Percentiles rank a stretch among this genome's conserved stretches.
These are phyloP conservation scores for Falco cherrug DNA, from an alignment of 2,797 vertebrate genomes.

Conservation along the genomic window DNA sequence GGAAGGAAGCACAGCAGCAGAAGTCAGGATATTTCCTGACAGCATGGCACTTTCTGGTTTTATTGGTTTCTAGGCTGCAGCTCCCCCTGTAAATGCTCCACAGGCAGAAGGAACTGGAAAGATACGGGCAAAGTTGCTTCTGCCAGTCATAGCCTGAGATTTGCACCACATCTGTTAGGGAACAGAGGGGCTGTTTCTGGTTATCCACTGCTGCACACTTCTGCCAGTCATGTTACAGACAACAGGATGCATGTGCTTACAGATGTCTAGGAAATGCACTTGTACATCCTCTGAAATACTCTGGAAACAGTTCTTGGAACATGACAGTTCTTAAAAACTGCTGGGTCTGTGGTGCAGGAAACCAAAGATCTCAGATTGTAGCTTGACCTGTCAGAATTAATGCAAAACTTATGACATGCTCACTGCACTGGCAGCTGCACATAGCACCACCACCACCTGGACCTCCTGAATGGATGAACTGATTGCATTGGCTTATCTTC, in stretches of 20 bases:
- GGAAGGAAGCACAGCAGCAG: not conserved
- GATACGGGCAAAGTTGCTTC: not conserved
- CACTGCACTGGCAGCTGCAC: not conserved
- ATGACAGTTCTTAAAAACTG: not conserved
- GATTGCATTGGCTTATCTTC: not conserved
- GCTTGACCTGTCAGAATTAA: not conserved
- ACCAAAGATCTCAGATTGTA: not conserved
- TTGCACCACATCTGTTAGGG: not conserved
- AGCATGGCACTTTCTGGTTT: not conserved
- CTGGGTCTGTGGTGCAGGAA: not conserved
- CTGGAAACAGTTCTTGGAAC: not conserved
- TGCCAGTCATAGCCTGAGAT: not conserved
- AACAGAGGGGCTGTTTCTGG: not conserved
- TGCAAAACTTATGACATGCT: accelerated
- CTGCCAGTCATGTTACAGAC: not conserved
- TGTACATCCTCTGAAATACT: not conserved
- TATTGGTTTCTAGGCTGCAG: not conserved
- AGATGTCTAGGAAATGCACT: not conserved
- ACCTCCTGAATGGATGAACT: not conserved
- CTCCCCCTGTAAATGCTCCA: not conserved
- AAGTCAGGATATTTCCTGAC: not conserved
- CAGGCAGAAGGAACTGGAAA: not conserved
- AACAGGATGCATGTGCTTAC: not conserved
- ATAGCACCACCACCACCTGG: accelerated
- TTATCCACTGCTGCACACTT: not conserved